Evolutionary conservation across 2,888 invertebrate genomes (phyloP), one percentile per base, ranked within the genome.

Genomic region (Magallana nippona): DNA sequence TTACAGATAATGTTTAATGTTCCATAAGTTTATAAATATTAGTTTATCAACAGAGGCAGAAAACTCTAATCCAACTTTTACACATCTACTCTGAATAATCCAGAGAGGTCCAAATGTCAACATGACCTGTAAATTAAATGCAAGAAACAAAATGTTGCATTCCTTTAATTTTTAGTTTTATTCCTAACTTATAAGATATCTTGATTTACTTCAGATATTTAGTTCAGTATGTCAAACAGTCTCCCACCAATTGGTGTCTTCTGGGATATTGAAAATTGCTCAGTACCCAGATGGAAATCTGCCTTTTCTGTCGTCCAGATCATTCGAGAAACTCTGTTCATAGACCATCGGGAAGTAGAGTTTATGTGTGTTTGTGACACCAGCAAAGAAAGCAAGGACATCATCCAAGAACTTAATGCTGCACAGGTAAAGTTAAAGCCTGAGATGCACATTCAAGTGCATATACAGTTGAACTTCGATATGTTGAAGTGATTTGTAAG

Each of bases 251-350:
- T 98, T 91, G 97, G 97, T 80, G 97, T 98, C 88, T 98, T 97
- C 94, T 98, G 98, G 98, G 98, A 98, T 93, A 98, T 98, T 92
- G 97, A 98, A 95, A 98, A 98, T 94, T 97, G 97, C 94, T 96
- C 32, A 96, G 97, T 98, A 78, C 97, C 98, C 2, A 96, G 96
- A 93, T 96, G 96, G 81, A 96, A 96, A 94, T 97, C 97, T 85
- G 97, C 97, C 10, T 95, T 97, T 91, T 96, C 96, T 89, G 96
- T 97, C 81, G 97, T 97, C 55, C 94, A 94, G 88, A 91, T 96
- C 82, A 96, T 98, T 87, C 95, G 98, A 91, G 96, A 96, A 90
- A 96, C 96, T 92, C 97, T 97, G 94, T 96, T 97, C 91, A 95
- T 94, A 85, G 96, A 96, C 57, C 96, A 97, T 91, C 95, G 96